Percentiles rank a stretch among this genome's conserved stretches.
phyloP scores from a whole-genome alignment of 2,888 invertebrate species.

The Synergus japonicus region DNA sequence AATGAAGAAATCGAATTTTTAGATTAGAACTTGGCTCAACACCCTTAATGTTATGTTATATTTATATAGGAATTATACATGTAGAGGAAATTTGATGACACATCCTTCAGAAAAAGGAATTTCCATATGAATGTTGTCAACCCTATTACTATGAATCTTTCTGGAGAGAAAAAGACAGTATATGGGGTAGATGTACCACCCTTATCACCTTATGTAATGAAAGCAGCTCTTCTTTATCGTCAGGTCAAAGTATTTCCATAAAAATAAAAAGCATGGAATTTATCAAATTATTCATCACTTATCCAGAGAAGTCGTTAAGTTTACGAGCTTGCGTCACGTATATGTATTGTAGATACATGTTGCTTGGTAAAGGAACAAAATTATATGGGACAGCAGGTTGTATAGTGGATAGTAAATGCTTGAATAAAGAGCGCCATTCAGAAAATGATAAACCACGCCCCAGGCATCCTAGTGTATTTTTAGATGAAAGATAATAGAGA shows the following conservation, averaged over 20 bases:
- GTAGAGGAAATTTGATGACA: neutral
- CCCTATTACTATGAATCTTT: neutral
- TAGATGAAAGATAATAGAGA: neutral
- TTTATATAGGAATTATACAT: too few species aligned
- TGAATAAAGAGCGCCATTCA: constrained; percentile 11
- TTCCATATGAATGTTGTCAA: neutral
- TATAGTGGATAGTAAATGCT: constrained; percentile 13
- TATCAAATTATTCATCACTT: constrained; percentile 18
- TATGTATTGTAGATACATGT: neutral
- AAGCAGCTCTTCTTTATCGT: neutral
- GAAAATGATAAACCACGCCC: neutral
- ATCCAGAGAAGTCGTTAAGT: constrained; percentile 19
- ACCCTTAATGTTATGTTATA: neutral
- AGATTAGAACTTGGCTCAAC: too few species aligned
- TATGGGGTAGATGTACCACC: neutral
- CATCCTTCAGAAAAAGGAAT: neutral
- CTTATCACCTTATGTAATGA: neutral
- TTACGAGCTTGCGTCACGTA: neutral
- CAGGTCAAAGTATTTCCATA: constrained; percentile 1
- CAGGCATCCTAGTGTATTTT: neutral
- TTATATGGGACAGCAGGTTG: neutral
- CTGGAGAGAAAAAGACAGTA: neutral
- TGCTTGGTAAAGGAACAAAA: neutral
- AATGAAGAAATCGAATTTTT: too few species aligned
- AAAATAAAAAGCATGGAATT: constrained; percentile 4